Base-by-base conservation (phyloP, 2,888 invertebrate species). In the Agapostemon virescens region DNA sequence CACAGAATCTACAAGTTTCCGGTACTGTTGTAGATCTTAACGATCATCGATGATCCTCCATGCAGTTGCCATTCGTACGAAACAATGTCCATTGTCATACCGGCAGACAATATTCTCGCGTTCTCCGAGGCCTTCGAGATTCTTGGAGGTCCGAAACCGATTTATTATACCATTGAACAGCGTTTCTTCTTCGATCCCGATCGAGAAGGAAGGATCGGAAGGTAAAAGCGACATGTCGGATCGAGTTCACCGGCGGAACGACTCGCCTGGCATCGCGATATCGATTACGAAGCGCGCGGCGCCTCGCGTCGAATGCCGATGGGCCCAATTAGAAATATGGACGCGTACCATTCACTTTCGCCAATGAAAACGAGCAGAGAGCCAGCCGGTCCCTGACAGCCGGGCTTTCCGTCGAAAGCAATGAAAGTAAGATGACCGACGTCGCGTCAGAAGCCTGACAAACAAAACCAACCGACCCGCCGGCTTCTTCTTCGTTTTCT, bases 301-400 rank as follows among this genome's bases (percentile, higher is more conserved):
- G 52, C 30, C 38, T 52, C 61, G 69, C n/a, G 40, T 75, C 69
- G 74, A 72, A 87, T 81, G 68, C 49, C 72, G 71, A 83, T 78
- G 66, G 74, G 78, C 76, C 76, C 83, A 88, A 89, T 91, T 90
- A 89, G 90, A 90, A 91, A 90, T 84, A 85, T 89, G 88, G 88
- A 88, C 90, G 89, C 89, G 91, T 90, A 85, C 89, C 90, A 90
- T 91, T 91, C 91, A 91, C 91, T 91, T 91, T 91, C 91, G 90
- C 91, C 91, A 89, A 91, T 90, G 91, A 90, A 91, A 91, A 90
- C 87, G 86, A 89, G 84, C 55, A 26, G 55, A 33, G 85, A 82
- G 86, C 61, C 63, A 26, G 63, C 72, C 58, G 66, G 67, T 23
- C 30, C 6, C n/a, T n/a, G 38, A 38, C 66, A 23, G 55, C 23